Evolutionary conservation across 2,888 invertebrate species (phyloP), one percentile per base, ranked within the genome.

Genomic region (Conus canariensis): DNA sequence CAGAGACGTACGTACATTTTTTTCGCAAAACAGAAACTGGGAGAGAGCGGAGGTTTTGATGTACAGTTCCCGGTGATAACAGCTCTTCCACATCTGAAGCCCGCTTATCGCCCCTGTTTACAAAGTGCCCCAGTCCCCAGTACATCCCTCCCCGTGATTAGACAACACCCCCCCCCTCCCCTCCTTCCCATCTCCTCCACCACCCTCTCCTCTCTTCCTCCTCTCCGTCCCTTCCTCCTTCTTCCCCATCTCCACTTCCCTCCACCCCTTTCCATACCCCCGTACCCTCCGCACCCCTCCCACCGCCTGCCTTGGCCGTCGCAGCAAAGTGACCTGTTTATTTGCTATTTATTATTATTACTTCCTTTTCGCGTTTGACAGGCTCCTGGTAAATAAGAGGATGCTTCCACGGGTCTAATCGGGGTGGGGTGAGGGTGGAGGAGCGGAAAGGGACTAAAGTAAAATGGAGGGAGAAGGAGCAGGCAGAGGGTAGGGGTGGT

Each of bases 341-440:
- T 87, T 45, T 87, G 59, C 67, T 87, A 30, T 87, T 88, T 88
- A 88, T 88, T 88, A 80, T 64, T 88, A 80, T 88, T 88, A 64
- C 88, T 88, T 80, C 77, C 88, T 60, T 60, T 80, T 60, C 80
- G n/a, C 19, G 64, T 74, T 60, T 56, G 88, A 80, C 45, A 45
- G 7, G 19, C 14, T 10, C 25, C 0, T 16, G 77, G 77, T 77
- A 77, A 25, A 77, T 8, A 77, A 77, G 30, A 25, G 25, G 77
- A 67, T 25, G 70, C 22, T 19, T 58, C 58, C 19, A 5, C 30
- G 82, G 19, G 30, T 45, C 22, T 45, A 30, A 30, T 14, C 6
- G 77, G 30, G 77, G 77, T 30, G 30, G 30, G 86, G 60, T 22
- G 30, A 16, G 25, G 77, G 74, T 74, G 74, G 74, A n/a, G 6